Evolutionary conservation across 2,797 vertebrate genomes (phyloP), one percentile per base, ranked within the genome.

Genomic region (Synaphobranchus kaupii): DNA sequence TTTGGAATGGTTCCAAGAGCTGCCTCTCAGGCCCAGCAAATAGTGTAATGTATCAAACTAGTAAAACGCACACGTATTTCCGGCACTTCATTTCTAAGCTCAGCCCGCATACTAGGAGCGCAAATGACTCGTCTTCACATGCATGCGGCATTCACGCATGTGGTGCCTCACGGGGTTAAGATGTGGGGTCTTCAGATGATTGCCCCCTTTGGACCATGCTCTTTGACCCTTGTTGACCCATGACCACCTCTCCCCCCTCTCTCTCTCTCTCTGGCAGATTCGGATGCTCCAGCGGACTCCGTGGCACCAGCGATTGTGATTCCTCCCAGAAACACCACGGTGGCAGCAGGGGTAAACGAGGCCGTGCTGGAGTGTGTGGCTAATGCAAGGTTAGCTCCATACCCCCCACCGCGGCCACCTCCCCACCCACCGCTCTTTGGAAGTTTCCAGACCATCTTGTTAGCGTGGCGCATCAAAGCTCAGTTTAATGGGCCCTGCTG

Each of bases 301-400:
- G 0, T n/a, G 31, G 93, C 88, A 20, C 95, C 96, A 0, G 9
- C 87, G 82, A 90, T 97, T 3, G 92, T 96, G 6, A 71, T 96
- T 44, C 92, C 95, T 9, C 96, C 96, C 0, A 92, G 28, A 87
- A 97, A 97, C 80, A 93, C 92, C 1, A 97, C 96, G 0, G 92
- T 95, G 22, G 90, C 94, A 48, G 85, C 91, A 0, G 96, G 96
- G 15, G 93, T 94, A 90, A 93, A 89, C 0, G 94, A 96, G 85
- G 84, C 91, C 52, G 93, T 89, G 2, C 85, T 97, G 93, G 96
- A 97, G 89, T 97, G 96, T 52, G 88, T 97, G 80, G 95, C 96
- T 89, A 96, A 73, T 0, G 95, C 95, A 86, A 96, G 96, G 96
- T 97, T 84, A 86, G 90, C 47, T 13, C 20, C 17, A 44, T 58